A percentile compares a stretch with the other conserved stretches of the same genome.
phyloP scores from a whole-genome alignment of 2,797 vertebrate genomes.

The Micrastur ruficollis region DNA sequence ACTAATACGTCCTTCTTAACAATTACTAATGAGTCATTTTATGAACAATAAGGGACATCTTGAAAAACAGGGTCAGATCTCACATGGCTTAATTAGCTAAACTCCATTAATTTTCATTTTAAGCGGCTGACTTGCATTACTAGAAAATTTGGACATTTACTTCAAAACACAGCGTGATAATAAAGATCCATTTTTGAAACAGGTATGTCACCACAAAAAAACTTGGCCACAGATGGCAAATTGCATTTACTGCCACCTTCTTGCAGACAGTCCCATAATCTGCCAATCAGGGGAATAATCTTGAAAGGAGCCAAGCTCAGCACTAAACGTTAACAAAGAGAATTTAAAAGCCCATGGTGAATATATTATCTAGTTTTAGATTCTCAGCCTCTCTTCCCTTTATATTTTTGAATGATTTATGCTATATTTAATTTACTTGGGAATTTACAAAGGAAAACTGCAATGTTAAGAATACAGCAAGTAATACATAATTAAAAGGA shows the following conservation, averaged over 20 bases:
- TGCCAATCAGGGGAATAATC: not conserved
- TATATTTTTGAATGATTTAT: not conserved
- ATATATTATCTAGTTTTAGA: not conserved
- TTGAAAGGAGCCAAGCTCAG: not conserved
- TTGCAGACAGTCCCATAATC: not conserved
- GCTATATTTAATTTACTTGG: not conserved
- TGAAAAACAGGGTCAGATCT: not conserved
- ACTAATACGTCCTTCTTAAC: not conserved
- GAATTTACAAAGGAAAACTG: not conserved
- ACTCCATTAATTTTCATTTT: slow-evolving; percentile 8
- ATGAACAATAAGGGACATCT: not conserved
- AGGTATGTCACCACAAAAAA: not conserved
- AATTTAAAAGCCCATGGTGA: not conserved
- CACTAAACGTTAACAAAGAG: not conserved
- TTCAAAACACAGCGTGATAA: not conserved
- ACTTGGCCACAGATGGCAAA: not conserved
- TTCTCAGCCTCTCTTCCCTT: not conserved
- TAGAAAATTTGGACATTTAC: not conserved
- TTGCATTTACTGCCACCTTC: not conserved
- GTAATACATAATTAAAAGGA: not conserved
- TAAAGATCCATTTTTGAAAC: not conserved
- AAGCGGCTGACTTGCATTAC: not conserved
- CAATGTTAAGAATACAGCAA: not conserved
- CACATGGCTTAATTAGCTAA: not conserved
- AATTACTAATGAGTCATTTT: not conserved